Base-by-base conservation (phyloP, 2,888 invertebrate species). In the Gastrophysa polygoni region DNA sequence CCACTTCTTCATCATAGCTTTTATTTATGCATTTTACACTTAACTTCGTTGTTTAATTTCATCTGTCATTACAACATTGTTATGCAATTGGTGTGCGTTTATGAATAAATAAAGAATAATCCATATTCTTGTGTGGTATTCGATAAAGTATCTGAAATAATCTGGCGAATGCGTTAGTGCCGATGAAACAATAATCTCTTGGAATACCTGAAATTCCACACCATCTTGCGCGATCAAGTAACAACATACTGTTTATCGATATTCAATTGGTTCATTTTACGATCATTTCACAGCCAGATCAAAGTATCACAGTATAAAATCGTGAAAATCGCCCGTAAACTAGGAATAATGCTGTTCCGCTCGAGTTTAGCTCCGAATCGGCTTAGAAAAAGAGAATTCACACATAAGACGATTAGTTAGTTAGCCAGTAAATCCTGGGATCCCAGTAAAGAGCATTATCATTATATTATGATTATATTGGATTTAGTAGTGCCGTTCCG, bases 401-500 rank as follows among this genome's bases (percentile, higher is more conserved):
- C 78, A 79, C 77, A 77, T 82, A 82, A 82, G 82, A 80, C 79
- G 82, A 81, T 81, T 82, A 82, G 79, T 78, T 67, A 68, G 71
- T 73, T 70, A 73, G 77, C 79, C 77, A 75, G 73, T 77, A 80
- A 82, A 82, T 81, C 81, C 81, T 73, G 74, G 77, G 79, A 81
- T 81, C 79, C 78, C 77, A 70, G 80, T 77, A 80, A 80, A 80
- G 80, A 81, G 81, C 76, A 82, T 81, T 81, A 82, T 79, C 80
- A 81, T 81, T 80, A 81, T 80, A 82, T 82, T 82, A 81, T 81
- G 81, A 82, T 82, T 81, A 80, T 81, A 81, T 80, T 81, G 81
- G 81, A 81, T 81, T 81, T 80, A 75, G 73, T 78, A 75, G 77
- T 78, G 77, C 78, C 80, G 78, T 79, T 80, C 79, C 73, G 76